These are phyloP conservation scores for Morus bassanus DNA, from an alignment of 2,797 vertebrate species.

Conservation along the genomic window DNA sequence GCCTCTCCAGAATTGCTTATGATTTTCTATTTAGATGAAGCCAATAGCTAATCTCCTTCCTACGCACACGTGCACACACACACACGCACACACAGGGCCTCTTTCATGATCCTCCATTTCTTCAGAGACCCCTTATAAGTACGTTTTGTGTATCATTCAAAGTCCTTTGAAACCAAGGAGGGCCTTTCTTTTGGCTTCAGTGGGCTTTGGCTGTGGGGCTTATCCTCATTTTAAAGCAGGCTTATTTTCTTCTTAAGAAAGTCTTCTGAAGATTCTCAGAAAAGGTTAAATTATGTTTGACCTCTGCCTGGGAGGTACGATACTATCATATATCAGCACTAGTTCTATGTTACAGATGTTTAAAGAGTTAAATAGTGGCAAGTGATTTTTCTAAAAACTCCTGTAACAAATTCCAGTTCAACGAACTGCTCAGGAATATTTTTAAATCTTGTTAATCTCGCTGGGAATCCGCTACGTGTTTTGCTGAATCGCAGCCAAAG, in stretches of 20 bases:
- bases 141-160: rapidly evolving
- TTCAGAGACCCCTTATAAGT: neutral
- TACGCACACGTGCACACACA: neutral
- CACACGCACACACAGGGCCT: neutral
- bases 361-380: neutral
- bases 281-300: neutral
- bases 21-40: neutral
- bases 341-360: neutral
- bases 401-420: neutral
- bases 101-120: neutral
- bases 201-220: neutral
- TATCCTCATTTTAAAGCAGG: neutral
- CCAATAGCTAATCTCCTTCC: neutral
- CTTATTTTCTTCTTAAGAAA: neutral
- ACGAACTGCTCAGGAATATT: neutral
- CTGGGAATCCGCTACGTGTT: neutral
- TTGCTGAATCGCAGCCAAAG: neutral
- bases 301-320: neutral
- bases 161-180: neutral
- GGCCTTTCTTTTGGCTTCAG: neutral
- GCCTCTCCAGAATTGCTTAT: neutral
- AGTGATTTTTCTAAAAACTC: neutral
- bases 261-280: neutral
- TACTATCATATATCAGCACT: neutral
- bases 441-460: neutral